These are phyloP conservation scores for Papilio glaucus DNA, from an alignment of 1,140 invertebrate species.

Conservation along the genomic window DNA sequence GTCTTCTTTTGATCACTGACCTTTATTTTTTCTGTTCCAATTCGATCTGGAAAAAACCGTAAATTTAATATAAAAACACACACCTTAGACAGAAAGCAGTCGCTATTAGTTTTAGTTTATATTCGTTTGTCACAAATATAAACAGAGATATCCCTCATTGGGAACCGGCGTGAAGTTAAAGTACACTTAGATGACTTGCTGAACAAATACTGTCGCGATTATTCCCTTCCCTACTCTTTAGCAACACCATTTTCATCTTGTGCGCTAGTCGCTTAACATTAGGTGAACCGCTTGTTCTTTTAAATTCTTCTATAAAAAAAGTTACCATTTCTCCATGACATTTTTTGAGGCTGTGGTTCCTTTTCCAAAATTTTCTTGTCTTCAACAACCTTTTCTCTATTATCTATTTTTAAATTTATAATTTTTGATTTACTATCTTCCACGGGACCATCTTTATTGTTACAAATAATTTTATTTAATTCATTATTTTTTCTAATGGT, in stretches of 20 bases:
- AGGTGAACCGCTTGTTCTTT: no score
- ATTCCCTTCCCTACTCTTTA: no score
- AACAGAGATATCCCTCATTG: no score
- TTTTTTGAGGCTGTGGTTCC: constrained; percentile 8
- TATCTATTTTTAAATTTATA: background rate
- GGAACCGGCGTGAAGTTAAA: no score
- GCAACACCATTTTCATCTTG: no score
- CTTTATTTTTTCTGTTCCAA: background rate
- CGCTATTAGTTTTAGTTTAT: no score
- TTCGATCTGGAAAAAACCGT: background rate
- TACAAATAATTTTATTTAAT: background rate
- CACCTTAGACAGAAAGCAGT: no score
- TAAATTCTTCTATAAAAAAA: no score
- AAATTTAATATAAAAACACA: background rate
- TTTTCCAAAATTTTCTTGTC: constrained; percentile 13
- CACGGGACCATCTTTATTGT: background rate
- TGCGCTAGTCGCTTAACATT: no score
- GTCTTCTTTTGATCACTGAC: constrained; percentile 10
- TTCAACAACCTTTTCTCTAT: constrained; percentile 6
- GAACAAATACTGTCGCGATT: no score
- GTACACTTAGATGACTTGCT: no score
- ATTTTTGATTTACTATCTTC: constrained; percentile 8
- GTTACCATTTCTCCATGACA: background rate
- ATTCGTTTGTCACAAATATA: no score
- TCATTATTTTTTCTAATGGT: constrained; percentile 17